Percentiles rank a stretch among this genome's conserved stretches.
These are phyloP conservation scores for Temnothorax rugatulus DNA, from an alignment of 2,888 invertebrate species.

Conservation along the genomic window DNA sequence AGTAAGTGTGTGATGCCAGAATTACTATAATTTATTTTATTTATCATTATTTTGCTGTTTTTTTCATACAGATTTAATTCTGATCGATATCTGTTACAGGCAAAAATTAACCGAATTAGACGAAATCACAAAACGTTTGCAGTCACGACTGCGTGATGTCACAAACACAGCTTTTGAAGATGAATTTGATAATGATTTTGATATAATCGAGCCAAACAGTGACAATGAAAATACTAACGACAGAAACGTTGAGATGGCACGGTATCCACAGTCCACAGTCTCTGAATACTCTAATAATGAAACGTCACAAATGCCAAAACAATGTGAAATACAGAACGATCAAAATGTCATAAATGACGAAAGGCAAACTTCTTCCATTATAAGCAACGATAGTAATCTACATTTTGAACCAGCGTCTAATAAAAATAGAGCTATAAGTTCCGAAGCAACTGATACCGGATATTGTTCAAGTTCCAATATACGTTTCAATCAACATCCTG, in stretches of 20 bases:
- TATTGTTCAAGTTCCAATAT: slow-evolving; percentile 72
- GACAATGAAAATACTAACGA: slow-evolving; percentile 76
- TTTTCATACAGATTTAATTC: slow-evolving; percentile 8
- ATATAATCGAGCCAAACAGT: slow-evolving; percentile 74
- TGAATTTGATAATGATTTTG: slow-evolving; percentile 88
- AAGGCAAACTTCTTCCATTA: slow-evolving; percentile 42
- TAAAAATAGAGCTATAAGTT: slow-evolving; percentile 61
- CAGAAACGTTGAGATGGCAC: slow-evolving; percentile 60
- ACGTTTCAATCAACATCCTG: slow-evolving; percentile 59
- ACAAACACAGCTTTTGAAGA: slow-evolving; percentile 87
- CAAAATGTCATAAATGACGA: slow-evolving; percentile 36
- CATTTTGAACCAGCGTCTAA: slow-evolving; percentile 50
- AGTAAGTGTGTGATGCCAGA: slow-evolving; percentile 78
- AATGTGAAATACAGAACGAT: slow-evolving; percentile 55
- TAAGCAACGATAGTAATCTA: slow-evolving; percentile 47
- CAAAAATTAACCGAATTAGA: slow-evolving; percentile 89
- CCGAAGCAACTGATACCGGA: slow-evolving; percentile 70
- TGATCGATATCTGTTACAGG: slow-evolving; percentile 82
- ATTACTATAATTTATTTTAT: slow-evolving; percentile 35
- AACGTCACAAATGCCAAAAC: slow-evolving; percentile 39
- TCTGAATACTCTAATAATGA: neutral
- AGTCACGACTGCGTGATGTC: slow-evolving; percentile 88
- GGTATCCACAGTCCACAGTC: slow-evolving; percentile 14
- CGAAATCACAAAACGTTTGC: slow-evolving; percentile 89
- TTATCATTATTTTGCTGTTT: neutral